These are phyloP conservation scores for Galaxias olidus DNA, from an alignment of 2,797 vertebrate species.

Conservation along the genomic window DNA sequence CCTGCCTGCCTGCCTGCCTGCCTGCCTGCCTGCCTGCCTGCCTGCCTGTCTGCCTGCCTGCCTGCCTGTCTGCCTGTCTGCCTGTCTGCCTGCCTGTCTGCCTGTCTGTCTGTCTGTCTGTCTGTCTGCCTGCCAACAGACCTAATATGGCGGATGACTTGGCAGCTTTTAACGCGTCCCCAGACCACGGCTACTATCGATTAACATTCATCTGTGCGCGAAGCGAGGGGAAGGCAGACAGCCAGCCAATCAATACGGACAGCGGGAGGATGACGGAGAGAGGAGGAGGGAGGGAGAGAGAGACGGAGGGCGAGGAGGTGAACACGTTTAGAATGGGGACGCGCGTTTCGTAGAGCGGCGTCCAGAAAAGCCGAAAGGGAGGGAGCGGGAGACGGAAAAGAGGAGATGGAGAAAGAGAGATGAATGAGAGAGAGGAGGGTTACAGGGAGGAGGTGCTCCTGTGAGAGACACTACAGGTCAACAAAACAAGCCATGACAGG, in stretches of 20 bases:
- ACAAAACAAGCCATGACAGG: constrained; percentile 12
- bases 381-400: neutral
- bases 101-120: too few species aligned
- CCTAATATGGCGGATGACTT: constrained; percentile 40
- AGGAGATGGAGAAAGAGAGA: neutral
- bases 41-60: too few species aligned
- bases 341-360: constrained; percentile 9
- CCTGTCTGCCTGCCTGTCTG: too few species aligned
- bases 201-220: constrained; percentile 65
- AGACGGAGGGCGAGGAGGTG: neutral
- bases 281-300: constrained; percentile 2
- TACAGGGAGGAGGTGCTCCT: neutral
- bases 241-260: neutral
- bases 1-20: constrained; percentile 1
- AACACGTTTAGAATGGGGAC: constrained; percentile 7
- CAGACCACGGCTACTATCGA: constrained; percentile 56
- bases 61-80: too few species aligned
- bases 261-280: constrained; percentile 1
- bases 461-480: constrained; percentile 1
- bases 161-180: constrained; percentile 50
- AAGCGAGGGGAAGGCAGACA: constrained; percentile 43
- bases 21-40: neutral
- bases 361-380: constrained; percentile 18
- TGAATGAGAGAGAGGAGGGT: neutral
- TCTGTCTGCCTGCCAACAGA: constrained; percentile 13